These are phyloP conservation scores for Vollenhovia emeryi DNA, from an alignment of 1,140 invertebrate genomes.

Conservation along the genomic window DNA sequence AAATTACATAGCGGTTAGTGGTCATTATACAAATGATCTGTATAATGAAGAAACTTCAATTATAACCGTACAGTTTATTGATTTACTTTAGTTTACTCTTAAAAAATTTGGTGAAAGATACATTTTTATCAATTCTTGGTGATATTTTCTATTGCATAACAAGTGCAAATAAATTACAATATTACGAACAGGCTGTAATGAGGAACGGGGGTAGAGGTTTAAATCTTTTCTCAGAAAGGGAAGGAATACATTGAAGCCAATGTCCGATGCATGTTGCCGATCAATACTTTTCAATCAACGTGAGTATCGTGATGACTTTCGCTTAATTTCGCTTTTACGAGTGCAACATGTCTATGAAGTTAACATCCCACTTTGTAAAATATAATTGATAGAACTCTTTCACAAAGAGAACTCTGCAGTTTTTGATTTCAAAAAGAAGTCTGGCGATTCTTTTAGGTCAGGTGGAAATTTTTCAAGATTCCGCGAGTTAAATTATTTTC, in stretches of 20 bases:
- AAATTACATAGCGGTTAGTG: neutral
- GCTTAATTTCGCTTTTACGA: conserved; percentile 14
- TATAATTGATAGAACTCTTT: neutral
- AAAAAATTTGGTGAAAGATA: neutral
- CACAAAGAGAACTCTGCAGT: neutral
- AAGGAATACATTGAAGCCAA: too few species aligned
- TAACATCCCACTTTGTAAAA: neutral
- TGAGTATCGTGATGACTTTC: conserved; percentile 23
- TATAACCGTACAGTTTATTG: neutral
- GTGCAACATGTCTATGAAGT: neutral
- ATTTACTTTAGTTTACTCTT: neutral
- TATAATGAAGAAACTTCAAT: neutral
- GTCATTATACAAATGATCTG: neutral
- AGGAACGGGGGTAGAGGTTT: neutral
- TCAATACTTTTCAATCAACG: conserved; percentile 44
- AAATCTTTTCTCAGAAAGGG: neutral
- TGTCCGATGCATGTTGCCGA: neutral
- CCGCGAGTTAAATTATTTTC: neutral
- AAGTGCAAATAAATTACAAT: neutral
- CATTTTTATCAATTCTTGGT: neutral
- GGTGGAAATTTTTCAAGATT: neutral
- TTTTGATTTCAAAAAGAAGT: neutral
- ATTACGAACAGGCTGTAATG: neutral
- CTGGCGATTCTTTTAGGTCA: neutral
- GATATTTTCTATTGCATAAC: neutral